Base-by-base conservation (phyloP, 2,797 vertebrate species). In the Tachyglossus aculeatus region DNA sequence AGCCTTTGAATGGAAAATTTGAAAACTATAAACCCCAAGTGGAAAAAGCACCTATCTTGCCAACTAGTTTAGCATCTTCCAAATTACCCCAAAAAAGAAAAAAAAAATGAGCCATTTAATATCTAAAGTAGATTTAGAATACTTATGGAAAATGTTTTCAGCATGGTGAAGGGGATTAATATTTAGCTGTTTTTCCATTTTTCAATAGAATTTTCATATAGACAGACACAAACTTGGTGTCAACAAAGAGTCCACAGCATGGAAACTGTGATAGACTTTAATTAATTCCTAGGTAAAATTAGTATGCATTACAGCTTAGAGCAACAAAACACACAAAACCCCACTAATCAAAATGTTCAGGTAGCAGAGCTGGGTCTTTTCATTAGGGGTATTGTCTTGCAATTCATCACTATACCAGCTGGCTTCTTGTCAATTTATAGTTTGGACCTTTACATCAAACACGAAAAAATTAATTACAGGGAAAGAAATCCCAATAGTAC, bases 391-490 rank as follows among this genome's bases (percentile, higher is more conserved):
- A 67, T 91, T 90, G 88, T 90, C 81, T 89, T 69, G 29, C 80
- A 85, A 86, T 90, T 64, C 81, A 88, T 92, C 79, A 82, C 67
- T 86, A 39, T 83, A 90, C 65, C 89, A 90, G 68, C 82, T 84
- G 84, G 65, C 60, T 91, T 81, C 83, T 88, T 92, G 81, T 88
- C 86, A 88, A 56, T 87, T 88, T 87, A 76, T 85, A 85, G 70
- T 83, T 90, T 87, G 71, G 77, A 86, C 71, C 53, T 86, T 90
- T 86, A 81, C 58, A 88, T 90, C 86, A 87, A 91, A 88, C 61
- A 85, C 70, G 56, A 85, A 78, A 84, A 85, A 90, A 89, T 87
- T 90, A 92, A 92, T 93, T 88, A 85, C 85, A 85, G 66, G 40
- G 63, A 83, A 82, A 84, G 66, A 77, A 90, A 80, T 89, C 85